Evolutionary conservation across 2,113 vertebrate species (phyloP), one percentile per base, ranked within the genome.

Genomic region (Vidua chalybeata): DNA sequence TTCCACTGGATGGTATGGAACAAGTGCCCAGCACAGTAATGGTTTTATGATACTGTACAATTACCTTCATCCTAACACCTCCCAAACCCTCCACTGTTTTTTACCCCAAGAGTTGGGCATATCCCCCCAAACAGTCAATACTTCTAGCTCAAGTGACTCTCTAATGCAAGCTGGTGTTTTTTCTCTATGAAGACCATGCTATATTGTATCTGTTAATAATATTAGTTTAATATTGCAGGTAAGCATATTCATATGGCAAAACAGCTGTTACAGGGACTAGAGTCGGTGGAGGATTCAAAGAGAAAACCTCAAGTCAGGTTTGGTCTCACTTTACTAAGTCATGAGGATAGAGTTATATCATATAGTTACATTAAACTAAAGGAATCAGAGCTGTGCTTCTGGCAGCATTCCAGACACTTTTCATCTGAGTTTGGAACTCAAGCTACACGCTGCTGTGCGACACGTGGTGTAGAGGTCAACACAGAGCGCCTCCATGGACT

Each of bases 401-500:
- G 24, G 63, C 31, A 80, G 37, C 12, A 13, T 75, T 85, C 58
- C 46, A 82, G 69, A 33, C 22, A 26, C 13, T 64, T 68, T 48
- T 76, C 35, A 9, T 6, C 2, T 9, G 58, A 55, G 17, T 74
- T 52, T 43, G 15, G 67, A 13, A 30, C 52, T 35, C 35, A 8
- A 31, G 48, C n/a, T 56, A 17, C 39, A 1, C 0, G 4, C 23
- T 51, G 20, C 4, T 73, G 24, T 52, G n/a, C 3, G 27, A 41
- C 31, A 86, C 0, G 0, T 37, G 48, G 46, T 62, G 26, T 31
- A 31, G 31, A 49, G 33, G 41, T 33, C 55, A 56, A 15, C 13
- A 9, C 5, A 11, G 0, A 30, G 24, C 59, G 20, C 41, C 49
- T 19, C 13, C 0, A 0, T 28, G 41, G 49, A 3, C 22, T 28